phyloP scores from a whole-genome alignment of 2,113 vertebrate species.

The Strix uralensis region DNA sequence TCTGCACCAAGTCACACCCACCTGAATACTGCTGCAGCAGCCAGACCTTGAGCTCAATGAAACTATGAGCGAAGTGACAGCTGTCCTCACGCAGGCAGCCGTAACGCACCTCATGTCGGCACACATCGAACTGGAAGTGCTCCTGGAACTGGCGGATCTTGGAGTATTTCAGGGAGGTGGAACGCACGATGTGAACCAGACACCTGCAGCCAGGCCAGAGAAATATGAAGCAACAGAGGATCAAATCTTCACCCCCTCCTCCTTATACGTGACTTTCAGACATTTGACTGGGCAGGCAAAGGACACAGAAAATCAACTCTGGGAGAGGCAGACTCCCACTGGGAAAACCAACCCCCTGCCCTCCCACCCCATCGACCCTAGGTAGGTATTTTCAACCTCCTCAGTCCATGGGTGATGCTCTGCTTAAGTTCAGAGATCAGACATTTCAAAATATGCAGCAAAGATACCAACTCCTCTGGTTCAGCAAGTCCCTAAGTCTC shows the following conservation, averaged over 20 bases:
- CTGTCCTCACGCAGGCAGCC: conserved; percentile 84
- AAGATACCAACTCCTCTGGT: not conserved
- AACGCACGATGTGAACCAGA: conserved; percentile 87
- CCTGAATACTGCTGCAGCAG: conserved; percentile 88
- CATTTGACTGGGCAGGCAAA: not conserved
- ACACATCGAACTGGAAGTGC: conserved; percentile 85
- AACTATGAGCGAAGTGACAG: conserved; percentile 89
- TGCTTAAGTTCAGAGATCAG: not conserved
- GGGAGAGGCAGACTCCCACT: not conserved
- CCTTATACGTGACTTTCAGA: not conserved
- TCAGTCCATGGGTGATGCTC: not conserved
- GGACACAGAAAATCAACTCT: not conserved
- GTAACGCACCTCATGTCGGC: conserved; percentile 82
- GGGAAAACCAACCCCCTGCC: not conserved
- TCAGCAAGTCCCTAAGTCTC: not conserved
- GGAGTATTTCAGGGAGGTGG: conserved; percentile 82
- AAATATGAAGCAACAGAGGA: not conserved
- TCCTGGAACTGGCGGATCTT: conserved; percentile 89
- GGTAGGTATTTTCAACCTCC: not conserved
- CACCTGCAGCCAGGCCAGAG: conserved; percentile 75
- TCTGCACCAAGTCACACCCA: conserved; percentile 14
- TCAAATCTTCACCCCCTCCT: not conserved
- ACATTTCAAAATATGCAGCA: not conserved
- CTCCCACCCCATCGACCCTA: not conserved
- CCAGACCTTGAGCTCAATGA: conserved; percentile 94